Percentiles rank a stretch among this genome's conserved stretches.
Conservation (phyloP, 2,113 vertebrate genomes). For the Apodemus speciosus region DNA sequence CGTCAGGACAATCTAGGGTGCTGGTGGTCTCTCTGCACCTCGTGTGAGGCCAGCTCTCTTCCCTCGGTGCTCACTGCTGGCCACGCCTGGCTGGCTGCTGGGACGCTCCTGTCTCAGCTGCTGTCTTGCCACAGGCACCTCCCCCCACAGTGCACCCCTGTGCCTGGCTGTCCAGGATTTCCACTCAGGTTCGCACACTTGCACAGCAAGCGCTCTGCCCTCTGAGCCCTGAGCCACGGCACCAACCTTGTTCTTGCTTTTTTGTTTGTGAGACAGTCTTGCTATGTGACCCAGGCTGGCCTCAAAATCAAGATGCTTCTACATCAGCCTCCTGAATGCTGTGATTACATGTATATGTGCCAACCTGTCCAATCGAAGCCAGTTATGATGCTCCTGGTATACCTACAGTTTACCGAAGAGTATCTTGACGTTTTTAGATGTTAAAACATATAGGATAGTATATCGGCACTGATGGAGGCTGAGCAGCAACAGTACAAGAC, state of each 20-base stretch:
- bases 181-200: not conserved
- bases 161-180: not conserved
- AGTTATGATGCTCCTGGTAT: not conserved
- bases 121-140: not conserved
- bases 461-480: not conserved
- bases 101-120: not conserved
- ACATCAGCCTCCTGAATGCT: not conserved
- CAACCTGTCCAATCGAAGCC: not conserved
- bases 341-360: not conserved
- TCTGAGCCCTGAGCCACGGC: not conserved
- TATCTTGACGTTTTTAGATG: not conserved
- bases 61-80: not conserved
- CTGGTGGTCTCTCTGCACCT: not conserved
- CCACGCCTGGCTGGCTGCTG: not conserved
- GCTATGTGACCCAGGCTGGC: not conserved
- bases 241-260: not conserved
- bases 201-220: not conserved
- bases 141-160: not conserved
- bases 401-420: not conserved
- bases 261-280: not conserved
- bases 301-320: not conserved
- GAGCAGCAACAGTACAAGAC: not conserved
- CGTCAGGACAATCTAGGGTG: not conserved
- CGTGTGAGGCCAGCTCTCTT: no score
- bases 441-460: not conserved